Base-by-base conservation (phyloP, 2,113 vertebrate species). In the Anolis sagrei region DNA sequence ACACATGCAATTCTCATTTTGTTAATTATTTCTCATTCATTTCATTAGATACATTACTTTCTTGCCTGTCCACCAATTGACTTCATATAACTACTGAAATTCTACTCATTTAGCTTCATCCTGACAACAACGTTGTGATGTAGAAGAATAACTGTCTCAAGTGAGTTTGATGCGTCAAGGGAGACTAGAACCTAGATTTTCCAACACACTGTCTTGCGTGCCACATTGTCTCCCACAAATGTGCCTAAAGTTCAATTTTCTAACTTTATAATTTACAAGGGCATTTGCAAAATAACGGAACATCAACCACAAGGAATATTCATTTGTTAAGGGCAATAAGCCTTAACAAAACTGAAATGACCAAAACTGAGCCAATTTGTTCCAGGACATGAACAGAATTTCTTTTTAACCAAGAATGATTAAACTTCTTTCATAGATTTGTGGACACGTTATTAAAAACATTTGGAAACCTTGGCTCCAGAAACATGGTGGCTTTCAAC, bases 351-450 rank as follows among this genome's bases (percentile, higher is more conserved):
- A 10, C 13, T 18, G 21, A 44, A 44, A 13, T 87, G 0, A 82
- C 19, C 86, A 76, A 81, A 75, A 14, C 4, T 2, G 3, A 14
- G 1, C 0, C 66, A 2, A 51, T 82, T 16, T 88, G 1, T 25
- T 34, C 1, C 58, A 85, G 80, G 82, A 80, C 0, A 0, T 0
- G 81, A 72, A 72, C 27, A 14, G 34, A 49, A 61, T 80, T 68
- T 1, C 39, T 64, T 79, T 68, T 19, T 18, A 0, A 19, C 82
- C 32, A 83, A 0, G 0, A 74, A 5, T 78, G 32, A 39, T 44
- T 85, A 75, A 89, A 88, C 32, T 39, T 76, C 62, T 87, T 85
- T 66, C 1, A 86, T 2, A 69, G 29, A 29, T 13, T 58, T 89
- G 49, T 16, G 91, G 89, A 84, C 83, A 82, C 34, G 2, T 0